A percentile compares a stretch with the other conserved stretches of the same genome.
Evolutionary conservation across 2,113 vertebrate genomes (phyloP).

Genomic region (Turnix velox): DNA sequence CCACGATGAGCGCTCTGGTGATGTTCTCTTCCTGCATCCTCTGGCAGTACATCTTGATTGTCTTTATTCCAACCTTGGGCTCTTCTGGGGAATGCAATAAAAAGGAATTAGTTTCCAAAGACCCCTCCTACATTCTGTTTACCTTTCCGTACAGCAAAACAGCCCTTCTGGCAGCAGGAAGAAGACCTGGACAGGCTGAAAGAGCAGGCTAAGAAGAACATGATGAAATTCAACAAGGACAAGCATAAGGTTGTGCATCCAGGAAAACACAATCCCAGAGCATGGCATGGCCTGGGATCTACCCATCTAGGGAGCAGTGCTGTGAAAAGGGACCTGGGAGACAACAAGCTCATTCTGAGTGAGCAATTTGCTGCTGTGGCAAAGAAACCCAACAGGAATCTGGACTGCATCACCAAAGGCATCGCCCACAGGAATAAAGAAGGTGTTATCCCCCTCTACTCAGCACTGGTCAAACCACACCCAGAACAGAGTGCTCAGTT

Average conservation of each 20-base stretch:
- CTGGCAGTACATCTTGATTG: conserved; percentile 98
- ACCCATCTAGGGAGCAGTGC: not conserved
- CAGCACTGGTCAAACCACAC: not conserved
- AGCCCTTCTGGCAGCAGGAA: not conserved
- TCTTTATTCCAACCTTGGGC: conserved; percentile 96
- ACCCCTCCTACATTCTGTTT: rapidly evolving
- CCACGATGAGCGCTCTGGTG: conserved; percentile 92
- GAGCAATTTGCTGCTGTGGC: not conserved
- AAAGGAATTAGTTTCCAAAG: not conserved
- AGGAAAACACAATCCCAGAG: not conserved
- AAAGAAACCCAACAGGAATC: not conserved
- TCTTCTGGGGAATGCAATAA: conserved; percentile 77
- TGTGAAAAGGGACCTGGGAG: not conserved
- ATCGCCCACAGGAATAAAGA: too few relatives aligned
- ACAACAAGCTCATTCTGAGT: not conserved
- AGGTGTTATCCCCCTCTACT: not conserved
- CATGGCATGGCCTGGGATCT: not conserved
- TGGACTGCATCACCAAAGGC: not conserved
- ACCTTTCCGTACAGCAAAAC: too few relatives aligned
- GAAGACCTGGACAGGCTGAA: not conserved
- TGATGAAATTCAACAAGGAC: not conserved
- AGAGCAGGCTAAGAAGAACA: not conserved
- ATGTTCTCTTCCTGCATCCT: conserved; percentile 99
- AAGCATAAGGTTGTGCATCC: not conserved
- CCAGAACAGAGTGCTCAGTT: not conserved